Evolutionary conservation across 2,113 vertebrate species (phyloP).

Genomic region (Irena cyanogastra): DNA sequence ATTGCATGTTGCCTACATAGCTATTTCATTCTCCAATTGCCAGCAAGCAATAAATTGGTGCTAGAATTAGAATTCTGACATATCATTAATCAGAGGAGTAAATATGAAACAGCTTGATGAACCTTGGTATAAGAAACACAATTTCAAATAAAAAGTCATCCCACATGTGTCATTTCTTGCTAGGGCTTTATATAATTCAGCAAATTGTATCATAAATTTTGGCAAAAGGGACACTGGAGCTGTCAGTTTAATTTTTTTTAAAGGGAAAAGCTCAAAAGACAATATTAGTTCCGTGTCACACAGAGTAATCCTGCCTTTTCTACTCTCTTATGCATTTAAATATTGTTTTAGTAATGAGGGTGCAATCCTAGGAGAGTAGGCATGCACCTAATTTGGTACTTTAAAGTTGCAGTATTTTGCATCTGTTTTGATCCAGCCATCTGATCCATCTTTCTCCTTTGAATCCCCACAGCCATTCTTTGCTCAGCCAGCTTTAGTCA

Average conservation of each 20-base stretch:
- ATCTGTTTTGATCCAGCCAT: background rate
- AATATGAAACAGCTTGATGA: slow-evolving; percentile 75
- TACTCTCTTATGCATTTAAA: background rate
- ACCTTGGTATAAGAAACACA: slow-evolving; percentile 67
- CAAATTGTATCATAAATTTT: slow-evolving; percentile 63
- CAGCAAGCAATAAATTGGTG: slow-evolving; percentile 69
- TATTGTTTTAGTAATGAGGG: background rate
- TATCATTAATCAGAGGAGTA: slow-evolving; percentile 77
- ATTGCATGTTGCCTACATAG: slow-evolving; percentile 64
- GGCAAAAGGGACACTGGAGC: slow-evolving; percentile 21
- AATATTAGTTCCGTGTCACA: slow-evolving; percentile 19
- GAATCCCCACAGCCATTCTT: background rate
- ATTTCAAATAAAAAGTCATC: slow-evolving; percentile 67
- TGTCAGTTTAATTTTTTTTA: slow-evolving; percentile 44
- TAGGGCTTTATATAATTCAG: slow-evolving; percentile 61
- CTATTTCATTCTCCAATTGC: slow-evolving; percentile 66
- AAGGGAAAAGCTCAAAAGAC: slow-evolving; percentile 31
- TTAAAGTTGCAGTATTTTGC: background rate
- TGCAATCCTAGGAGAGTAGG: background rate
- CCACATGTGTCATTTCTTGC: slow-evolving; percentile 64
- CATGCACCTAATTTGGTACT: background rate
- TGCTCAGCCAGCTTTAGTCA: background rate
- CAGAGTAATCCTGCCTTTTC: slow-evolving; percentile 30
- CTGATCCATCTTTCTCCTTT: no score
- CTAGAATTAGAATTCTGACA: slow-evolving; percentile 75